These are phyloP conservation scores for Aphelenchoides fujianensis DNA, from an alignment of 1,140 invertebrate species.

Conservation along the genomic window DNA sequence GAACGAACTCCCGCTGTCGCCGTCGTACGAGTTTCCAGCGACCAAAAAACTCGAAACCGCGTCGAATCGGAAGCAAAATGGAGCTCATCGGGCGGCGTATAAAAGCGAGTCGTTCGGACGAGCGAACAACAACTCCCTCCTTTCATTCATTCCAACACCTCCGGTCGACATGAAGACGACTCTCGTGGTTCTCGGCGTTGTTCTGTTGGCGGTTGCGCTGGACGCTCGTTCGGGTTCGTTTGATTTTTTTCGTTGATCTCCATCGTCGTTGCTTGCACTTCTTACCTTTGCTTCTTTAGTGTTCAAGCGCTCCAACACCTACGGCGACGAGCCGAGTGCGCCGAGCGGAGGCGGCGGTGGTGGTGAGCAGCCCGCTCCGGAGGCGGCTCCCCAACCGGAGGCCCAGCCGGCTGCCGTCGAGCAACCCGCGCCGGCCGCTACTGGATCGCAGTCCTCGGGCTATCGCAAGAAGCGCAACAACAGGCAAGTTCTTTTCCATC, in stretches of 20 bases:
- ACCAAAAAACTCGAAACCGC: not conserved
- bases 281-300: too few relatives aligned
- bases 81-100: not conserved
- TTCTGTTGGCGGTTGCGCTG: not conserved
- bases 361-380: not conserved
- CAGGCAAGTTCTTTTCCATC: too few relatives aligned
- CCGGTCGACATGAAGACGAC: not conserved
- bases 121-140: not conserved
- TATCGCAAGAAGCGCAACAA: too few relatives aligned
- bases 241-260: not conserved
- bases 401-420: not conserved
- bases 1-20: not conserved
- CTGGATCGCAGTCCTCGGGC: too few relatives aligned
- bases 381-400: not conserved
- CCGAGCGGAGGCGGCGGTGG: not conserved
- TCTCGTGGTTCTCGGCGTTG: not conserved
- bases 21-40: not conserved
- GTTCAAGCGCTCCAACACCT: not conserved
- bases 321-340: not conserved
- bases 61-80: not conserved
- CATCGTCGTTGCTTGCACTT: too few relatives aligned
- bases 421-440: too few relatives aligned
- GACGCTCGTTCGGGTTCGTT: not conserved
- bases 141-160: not conserved
- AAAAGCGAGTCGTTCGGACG: not conserved